Evolutionary conservation across 2,888 invertebrate genomes (phyloP), one percentile per base, ranked within the genome.

Genomic region (Tenthredo scrophulariae): DNA sequence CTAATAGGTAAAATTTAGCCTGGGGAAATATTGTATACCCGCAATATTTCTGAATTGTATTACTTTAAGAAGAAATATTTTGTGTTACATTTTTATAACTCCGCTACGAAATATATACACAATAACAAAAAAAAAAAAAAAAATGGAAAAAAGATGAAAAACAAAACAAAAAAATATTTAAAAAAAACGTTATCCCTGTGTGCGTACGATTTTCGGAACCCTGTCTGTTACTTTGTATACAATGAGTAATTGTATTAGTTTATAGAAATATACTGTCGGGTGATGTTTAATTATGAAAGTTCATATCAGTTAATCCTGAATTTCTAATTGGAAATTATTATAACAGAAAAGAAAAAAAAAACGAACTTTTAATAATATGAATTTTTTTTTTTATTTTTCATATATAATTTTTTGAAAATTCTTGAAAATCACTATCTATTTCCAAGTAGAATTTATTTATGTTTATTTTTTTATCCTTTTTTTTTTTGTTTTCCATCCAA

Each of bases 41-140:
- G 87, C 91, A 91, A 91, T 90, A 89, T 91, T 89, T 91, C 90
- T 92, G 88, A 91, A 92, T 92, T 91, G 91, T 91, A 91, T 87
- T 91, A 90, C 90, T 91, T 92, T 91, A 91, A 91, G 90, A 90
- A 91, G 89, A 91, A 90, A 91, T 92, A 93, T 92, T 92, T 93
- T 93, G 91, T 92, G 91, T 93, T 93, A 93, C 89, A 86, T 91
- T 93, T 93, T 93, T 93, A 92, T 93, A 93, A 91, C 90, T 91
- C 91, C 90, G 88, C 90, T 89, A 90, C 87, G 89, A 91, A 91
- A 90, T 92, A 89, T 92, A 92, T 91, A 92, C 91, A 90, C 87
- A 91, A 91, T 89, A 89, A 91, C 89, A 82, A 85, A 88, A 85
- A 85, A 87, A 74, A 46, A 46, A 46, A 13, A 72, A 37, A 75